These are phyloP conservation scores for Troglohyphantes excavatus DNA, from an alignment of 2,888 invertebrate genomes.

Conservation along the genomic window DNA sequence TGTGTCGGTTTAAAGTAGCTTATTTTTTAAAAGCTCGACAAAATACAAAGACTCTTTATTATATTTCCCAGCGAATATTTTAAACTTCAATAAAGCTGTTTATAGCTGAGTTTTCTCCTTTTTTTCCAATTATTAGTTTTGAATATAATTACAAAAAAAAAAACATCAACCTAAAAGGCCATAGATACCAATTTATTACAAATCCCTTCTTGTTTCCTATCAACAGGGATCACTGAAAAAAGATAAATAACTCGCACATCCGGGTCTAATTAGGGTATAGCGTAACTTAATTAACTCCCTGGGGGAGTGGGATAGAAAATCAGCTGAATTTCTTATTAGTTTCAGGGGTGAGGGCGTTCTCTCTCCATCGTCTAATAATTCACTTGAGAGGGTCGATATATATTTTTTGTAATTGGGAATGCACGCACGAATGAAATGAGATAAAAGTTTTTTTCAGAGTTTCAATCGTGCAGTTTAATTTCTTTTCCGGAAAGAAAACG, in stretches of 20 bases:
- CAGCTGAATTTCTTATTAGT: neutral
- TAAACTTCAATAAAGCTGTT: too few relatives aligned
- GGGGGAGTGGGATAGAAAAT: neutral
- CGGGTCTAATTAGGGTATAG: neutral
- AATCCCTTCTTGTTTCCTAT: neutral
- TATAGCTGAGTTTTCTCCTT: too few relatives aligned
- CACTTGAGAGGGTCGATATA: neutral
- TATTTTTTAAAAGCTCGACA: too few relatives aligned
- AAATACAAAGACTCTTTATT: too few relatives aligned
- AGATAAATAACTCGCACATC: neutral
- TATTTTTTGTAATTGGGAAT: neutral
- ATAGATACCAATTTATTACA: too few relatives aligned
- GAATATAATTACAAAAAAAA: too few relatives aligned
- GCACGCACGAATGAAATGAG: neutral
- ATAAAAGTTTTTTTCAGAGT: neutral
- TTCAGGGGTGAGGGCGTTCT: neutral
- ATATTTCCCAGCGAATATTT: too few relatives aligned
- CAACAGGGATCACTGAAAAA: neutral
- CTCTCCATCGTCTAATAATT: neutral
- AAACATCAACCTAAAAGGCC: too few relatives aligned
- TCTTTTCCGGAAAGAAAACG: neutral
- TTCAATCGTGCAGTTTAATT: neutral
- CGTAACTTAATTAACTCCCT: constrained; percentile 9
- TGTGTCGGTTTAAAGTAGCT: too few relatives aligned
- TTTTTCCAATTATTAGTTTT: too few relatives aligned